Evolutionary conservation across 2,888 invertebrate species (phyloP), one percentile per base, ranked within the genome.

Genomic region (Agapetus fuscipes): DNA sequence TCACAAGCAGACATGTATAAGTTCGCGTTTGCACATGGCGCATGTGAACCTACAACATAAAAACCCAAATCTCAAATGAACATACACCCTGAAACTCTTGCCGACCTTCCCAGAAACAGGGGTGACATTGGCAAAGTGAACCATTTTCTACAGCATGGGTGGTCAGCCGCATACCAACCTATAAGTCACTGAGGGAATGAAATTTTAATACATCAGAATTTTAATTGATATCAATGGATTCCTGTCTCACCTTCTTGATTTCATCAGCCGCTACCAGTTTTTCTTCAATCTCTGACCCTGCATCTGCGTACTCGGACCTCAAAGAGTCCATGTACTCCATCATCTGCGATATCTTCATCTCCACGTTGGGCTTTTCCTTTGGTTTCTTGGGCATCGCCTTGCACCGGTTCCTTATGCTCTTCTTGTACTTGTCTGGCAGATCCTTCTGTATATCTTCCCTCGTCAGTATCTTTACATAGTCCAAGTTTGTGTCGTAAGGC

Each of bases 401-500:
- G 12, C 34, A 17, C 16, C 38, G 59, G 43, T 30, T 60, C 60
- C 28, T 54, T 1, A 56, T 48, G 9, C 52, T 58, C 50, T 55
- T 66, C 41, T 43, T 62, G 31, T 61, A 66, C 45, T 67, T 66
- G 40, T 69, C 64, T 0, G 70, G 68, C 3, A 68, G 53, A 48
- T 72, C 70, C 44, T 63, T 66, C 49, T 68, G 61, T 12, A 66
- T 58, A 33, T 67, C 66, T 17, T 66, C 61, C 46, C 76, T 56
- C 0, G 64, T 66, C 9, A 74, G 54, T 6, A 73, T 56, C 13
- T 61, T 62, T 54, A 72, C 65, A 50, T 67, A 74, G n/a, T 73
- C 69, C 0, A 71, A 61, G 48, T 69, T 64, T 1, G 72, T 75
- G 46, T 72, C 78, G 52, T 69, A 79, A 2, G 74, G 72, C n/a